Evolutionary conservation across 2,888 invertebrate genomes (phyloP), one percentile per base, ranked within the genome.

Genomic region (Buathra laborator): DNA sequence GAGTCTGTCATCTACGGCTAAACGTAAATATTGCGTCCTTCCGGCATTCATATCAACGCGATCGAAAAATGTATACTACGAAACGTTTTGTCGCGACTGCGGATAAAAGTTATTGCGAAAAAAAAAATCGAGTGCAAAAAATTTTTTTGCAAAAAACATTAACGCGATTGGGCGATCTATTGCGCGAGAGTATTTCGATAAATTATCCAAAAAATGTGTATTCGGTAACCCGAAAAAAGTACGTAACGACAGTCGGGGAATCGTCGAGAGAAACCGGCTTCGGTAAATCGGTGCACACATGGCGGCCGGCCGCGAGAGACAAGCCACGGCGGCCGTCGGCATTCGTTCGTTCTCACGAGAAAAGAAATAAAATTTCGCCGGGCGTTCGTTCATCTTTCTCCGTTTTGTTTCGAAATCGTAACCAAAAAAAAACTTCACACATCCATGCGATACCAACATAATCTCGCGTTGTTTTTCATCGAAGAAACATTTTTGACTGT

Each of bases 271-370:
- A 74, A 84, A 84, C 84, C 84, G 84, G 84, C 81, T 81, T 37
- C 77, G 67, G 77, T 72, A 59, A 81, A 81, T 76, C 77, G 74
- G 74, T 62, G 71, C 72, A 67, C 79, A 72, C 84, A 81, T 77
- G 81, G 84, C 84, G 84, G 81, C 77, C 81, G 81, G 77, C 81
- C 74, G 46, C 46, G 19, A 24, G n/a, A 37, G 29, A 16, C 14
- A n/a, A 48, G 24, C 43, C 53, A 29, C 14, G 12, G 51, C 75
- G 56, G 46, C 67, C 71, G 72, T 74, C 68, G 77, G 37, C 59
- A 68, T 71, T 66, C 64, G 70, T 67, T 81, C 72, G 44, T 29
- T 16, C 29, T 59, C 62, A 14, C 62, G 29, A 29, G 14, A 62
- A 62, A n/a, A n/a, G 9, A 46, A 59, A 46, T 24, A 44, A 59